phyloP scores from a whole-genome alignment of 2,888 invertebrate genomes.

The Ceramica pisi region DNA sequence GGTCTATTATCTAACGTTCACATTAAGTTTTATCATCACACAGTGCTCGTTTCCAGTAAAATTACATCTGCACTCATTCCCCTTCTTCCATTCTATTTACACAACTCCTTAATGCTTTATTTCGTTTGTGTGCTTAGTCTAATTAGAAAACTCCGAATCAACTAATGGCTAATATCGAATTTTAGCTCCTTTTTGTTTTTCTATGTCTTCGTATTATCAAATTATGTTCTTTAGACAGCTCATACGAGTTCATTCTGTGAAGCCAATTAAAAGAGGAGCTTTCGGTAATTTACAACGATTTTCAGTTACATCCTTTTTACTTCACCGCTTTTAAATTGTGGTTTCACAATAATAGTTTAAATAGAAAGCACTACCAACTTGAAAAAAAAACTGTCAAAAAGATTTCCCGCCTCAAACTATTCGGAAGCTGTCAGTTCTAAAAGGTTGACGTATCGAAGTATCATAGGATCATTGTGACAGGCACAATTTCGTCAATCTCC shows the following conservation, averaged over 20 bases:
- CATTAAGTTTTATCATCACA: slow-evolving; percentile 22
- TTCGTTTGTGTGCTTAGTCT: slow-evolving; percentile 89
- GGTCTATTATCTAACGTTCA: neutral
- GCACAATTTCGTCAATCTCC: slow-evolving; percentile 79
- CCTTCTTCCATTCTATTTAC: slow-evolving; percentile 86
- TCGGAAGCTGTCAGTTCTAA: slow-evolving; percentile 1
- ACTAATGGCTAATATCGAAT: slow-evolving; percentile 86
- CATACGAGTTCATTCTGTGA: slow-evolving; percentile 43
- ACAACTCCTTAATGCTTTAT: slow-evolving; percentile 90
- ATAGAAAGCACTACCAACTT: slow-evolving; percentile 7
- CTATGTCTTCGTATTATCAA: slow-evolving; percentile 68
- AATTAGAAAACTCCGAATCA: slow-evolving; percentile 88
- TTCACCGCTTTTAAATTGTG: neutral
- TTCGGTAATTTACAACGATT: slow-evolving; percentile 6
- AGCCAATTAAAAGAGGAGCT: slow-evolving; percentile 36
- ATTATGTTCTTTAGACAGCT: slow-evolving; percentile 64
- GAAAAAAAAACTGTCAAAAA: neutral
- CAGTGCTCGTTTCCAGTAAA: slow-evolving; percentile 66
- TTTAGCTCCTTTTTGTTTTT: slow-evolving; percentile 77
- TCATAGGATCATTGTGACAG: slow-evolving; percentile 64
- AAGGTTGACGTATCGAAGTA: slow-evolving; percentile 52
- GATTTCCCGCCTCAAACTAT: neutral
- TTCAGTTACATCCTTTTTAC: slow-evolving; percentile 15
- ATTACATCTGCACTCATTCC: slow-evolving; percentile 69
- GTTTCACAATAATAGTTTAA: neutral